Evolutionary conservation across 2,888 invertebrate genomes (phyloP).

Genomic region (Tryphoninae sp.): DNA sequence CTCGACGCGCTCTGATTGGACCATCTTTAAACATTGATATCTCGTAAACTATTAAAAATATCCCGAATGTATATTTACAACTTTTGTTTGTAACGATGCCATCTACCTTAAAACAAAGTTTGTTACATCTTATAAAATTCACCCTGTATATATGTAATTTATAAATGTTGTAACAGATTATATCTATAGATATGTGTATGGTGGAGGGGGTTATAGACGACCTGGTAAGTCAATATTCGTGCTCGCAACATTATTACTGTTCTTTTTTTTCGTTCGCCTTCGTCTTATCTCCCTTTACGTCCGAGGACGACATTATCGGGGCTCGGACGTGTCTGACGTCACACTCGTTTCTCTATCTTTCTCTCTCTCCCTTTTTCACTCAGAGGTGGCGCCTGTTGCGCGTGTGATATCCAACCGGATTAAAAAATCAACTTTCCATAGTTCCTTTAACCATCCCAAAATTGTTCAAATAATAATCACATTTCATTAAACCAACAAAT

Average conservation of each 20-base stretch:
- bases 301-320: slow-evolving; percentile 30
- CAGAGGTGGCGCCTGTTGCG: slow-evolving; percentile 46
- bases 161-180: background rate
- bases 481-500: background rate
- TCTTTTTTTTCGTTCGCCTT: background rate
- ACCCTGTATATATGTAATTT: background rate
- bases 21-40: no score
- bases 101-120: no score
- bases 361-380: background rate
- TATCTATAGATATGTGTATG: background rate
- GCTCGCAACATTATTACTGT: background rate
- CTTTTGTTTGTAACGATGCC: no score
- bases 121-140: no score
- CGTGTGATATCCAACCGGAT: background rate
- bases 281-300: slow-evolving; percentile 18
- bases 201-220: background rate
- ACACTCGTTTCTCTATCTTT: background rate
- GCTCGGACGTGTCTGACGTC: slow-evolving; percentile 9
- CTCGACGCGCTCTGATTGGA: no score
- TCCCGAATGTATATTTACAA: no score
- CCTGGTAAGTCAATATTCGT: background rate
- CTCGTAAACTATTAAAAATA: no score
- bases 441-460: background rate
- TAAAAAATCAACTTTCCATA: background rate
- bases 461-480: background rate